Conservation (phyloP, 2,113 vertebrate species). For the Callithrix jacchus region DNA sequence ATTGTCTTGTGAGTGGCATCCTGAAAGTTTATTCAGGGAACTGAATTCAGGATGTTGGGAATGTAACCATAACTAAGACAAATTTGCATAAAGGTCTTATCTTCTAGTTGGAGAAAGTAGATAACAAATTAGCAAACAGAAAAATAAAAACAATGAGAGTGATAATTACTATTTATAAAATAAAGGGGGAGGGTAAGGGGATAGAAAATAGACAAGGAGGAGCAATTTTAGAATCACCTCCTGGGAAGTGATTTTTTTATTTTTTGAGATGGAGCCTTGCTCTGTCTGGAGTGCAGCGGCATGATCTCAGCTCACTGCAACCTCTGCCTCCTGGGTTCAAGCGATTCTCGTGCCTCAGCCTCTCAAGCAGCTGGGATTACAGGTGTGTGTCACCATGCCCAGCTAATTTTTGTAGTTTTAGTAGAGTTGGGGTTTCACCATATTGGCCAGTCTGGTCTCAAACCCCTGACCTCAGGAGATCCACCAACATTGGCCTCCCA, state of each 20-base stretch:
- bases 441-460: too few relatives aligned
- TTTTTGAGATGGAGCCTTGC: too few relatives aligned
- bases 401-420: too few relatives aligned
- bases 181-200: neutral
- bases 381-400: too few relatives aligned
- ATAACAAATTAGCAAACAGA: neutral
- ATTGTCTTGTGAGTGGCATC: neutral
- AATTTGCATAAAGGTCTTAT: neutral
- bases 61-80: neutral
- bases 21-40: neutral
- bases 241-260: neutral
- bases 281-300: too few relatives aligned
- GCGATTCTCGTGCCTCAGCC: too few relatives aligned
- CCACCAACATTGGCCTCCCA: too few relatives aligned
- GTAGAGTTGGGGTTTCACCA: too few relatives aligned
- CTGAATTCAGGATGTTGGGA: neutral
- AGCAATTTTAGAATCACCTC: neutral
- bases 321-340: too few relatives aligned
- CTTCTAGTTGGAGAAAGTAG: neutral
- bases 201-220: neutral
- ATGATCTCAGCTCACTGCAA: too few relatives aligned
- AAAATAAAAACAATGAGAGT: neutral
- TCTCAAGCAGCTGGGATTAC: too few relatives aligned
- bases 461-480: too few relatives aligned
- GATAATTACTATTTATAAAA: slow-evolving; percentile 8